phyloP scores from a whole-genome alignment of 1,140 invertebrate genomes.

The Drosophila sproati region DNA sequence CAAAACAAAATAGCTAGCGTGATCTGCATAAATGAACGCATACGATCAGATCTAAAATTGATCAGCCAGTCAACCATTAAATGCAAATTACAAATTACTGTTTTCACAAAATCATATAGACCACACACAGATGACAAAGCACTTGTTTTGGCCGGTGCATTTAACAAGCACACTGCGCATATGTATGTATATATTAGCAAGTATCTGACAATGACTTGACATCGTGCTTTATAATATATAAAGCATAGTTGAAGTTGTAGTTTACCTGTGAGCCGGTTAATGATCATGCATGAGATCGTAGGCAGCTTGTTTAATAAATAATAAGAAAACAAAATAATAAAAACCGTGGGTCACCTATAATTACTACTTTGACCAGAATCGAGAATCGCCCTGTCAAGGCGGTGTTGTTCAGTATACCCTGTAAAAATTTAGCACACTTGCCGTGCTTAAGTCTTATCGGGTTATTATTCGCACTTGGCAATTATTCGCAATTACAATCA shows the following conservation, averaged over 20 bases:
- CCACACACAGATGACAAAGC: slow-evolving; percentile 40
- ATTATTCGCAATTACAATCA: slow-evolving; percentile 5
- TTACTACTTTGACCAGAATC: neutral
- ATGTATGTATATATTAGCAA: slow-evolving; percentile 1
- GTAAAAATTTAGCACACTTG: neutral
- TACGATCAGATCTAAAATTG: slow-evolving; percentile 27
- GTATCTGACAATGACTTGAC: slow-evolving; percentile 33
- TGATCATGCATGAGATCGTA: slow-evolving; percentile 16
- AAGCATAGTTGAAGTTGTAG: neutral
- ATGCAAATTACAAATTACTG: slow-evolving; percentile 56
- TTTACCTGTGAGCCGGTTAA: slow-evolving; percentile 17
- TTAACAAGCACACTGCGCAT: neutral
- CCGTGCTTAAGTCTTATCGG: neutral
- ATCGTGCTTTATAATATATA: slow-evolving; percentile 16
- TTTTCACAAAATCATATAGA: slow-evolving; percentile 31
- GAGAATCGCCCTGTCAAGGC: neutral
- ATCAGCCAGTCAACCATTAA: slow-evolving; percentile 41
- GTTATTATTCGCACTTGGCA: neutral
- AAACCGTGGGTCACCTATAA: slow-evolving; percentile 1
- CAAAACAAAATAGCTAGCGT: slow-evolving; percentile 23
- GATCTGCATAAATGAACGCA: slow-evolving; percentile 64
- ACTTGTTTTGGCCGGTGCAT: slow-evolving; percentile 12
- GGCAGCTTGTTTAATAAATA: slow-evolving; percentile 23
- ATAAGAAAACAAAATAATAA: neutral
- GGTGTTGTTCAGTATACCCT: neutral